Base-by-base conservation (phyloP, 1,140 invertebrate species). In the Aphaenogaster ashmeadi region DNA sequence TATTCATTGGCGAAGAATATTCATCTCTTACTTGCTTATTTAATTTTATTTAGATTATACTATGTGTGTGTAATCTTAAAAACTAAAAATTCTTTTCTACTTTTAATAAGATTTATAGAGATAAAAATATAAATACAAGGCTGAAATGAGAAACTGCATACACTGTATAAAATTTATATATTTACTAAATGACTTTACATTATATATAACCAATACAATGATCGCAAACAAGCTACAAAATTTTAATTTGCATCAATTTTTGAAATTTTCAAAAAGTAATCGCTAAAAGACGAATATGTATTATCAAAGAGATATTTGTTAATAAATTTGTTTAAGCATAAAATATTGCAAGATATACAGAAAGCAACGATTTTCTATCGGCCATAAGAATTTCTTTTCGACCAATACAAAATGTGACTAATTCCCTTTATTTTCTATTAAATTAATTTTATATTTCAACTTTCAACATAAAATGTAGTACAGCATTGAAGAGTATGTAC, bases 151-250 rank as follows among this genome's bases (percentile, higher is more conserved):
- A 72, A 79, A 52, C 21, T 5, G 41, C 38, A 3, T 79, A 67
- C 27, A 58, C 50, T 74, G 67, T 83, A 44, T 69, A 69, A 80
- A 87, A 81, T 50, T 83, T 64, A 60, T 58, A 52, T 74, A 44
- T 87, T 75, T 83, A 67, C 79, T 89, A 83, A 54, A 47, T 56
- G 9, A 36, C 9, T 38, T 75, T 33, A 58, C 41, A 60, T 72
- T 83, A 69, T 67, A 67, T 13, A 67, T 69, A 60, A 72, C 6
- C 50, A 83, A 83, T 83, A 83, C 41, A 83, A 58, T 58, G 3
- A 83, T 83, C 15, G 27, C 67, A 74, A 83, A 74, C 7, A 72
- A 83, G 9, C 18, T 74, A 83, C n/a, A 74, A 36, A 47, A 74
- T 74, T 60, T 21, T 44, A 21, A 83, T 83, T 83, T 54, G 74